These are phyloP conservation scores for Neopipo cinnamomea DNA, from an alignment of 2,113 vertebrate species.

Conservation along the genomic window DNA sequence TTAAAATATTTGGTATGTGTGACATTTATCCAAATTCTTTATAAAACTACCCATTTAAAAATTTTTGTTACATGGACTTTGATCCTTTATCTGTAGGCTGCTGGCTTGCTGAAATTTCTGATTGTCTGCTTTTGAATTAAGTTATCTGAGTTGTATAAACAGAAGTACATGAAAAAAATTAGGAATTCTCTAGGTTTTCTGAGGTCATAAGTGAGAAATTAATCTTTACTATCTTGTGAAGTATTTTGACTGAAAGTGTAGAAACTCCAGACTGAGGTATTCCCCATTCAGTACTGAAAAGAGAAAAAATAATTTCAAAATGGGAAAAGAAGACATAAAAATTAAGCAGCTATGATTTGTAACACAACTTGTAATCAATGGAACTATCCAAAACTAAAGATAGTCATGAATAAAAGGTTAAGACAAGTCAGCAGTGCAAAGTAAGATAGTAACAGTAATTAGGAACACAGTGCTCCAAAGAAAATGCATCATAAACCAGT, in stretches of 20 bases:
- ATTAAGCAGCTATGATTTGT: neutral
- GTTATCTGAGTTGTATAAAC: neutral
- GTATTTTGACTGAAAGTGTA: neutral
- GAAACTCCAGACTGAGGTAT: neutral
- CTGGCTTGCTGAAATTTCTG: neutral
- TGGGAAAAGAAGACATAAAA: neutral
- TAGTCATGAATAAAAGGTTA: neutral
- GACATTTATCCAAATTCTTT: neutral
- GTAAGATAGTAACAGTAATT: neutral
- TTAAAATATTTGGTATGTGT: neutral
- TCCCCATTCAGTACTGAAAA: neutral
- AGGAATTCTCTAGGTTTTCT: neutral
- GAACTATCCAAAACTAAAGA: neutral
- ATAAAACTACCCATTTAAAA: neutral
- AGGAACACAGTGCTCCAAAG: neutral
- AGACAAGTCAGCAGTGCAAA: neutral
- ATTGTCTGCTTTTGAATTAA: neutral
- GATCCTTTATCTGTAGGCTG: neutral
- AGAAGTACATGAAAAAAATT: neutral
- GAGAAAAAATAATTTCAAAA: neutral
- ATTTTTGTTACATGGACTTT: neutral
- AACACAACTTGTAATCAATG: neutral
- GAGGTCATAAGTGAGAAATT: neutral
- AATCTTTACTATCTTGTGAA: neutral
- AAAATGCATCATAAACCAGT: neutral